These are phyloP conservation scores for Drosophila seguyi DNA, from an alignment of 1,140 invertebrate genomes.

Conservation along the genomic window DNA sequence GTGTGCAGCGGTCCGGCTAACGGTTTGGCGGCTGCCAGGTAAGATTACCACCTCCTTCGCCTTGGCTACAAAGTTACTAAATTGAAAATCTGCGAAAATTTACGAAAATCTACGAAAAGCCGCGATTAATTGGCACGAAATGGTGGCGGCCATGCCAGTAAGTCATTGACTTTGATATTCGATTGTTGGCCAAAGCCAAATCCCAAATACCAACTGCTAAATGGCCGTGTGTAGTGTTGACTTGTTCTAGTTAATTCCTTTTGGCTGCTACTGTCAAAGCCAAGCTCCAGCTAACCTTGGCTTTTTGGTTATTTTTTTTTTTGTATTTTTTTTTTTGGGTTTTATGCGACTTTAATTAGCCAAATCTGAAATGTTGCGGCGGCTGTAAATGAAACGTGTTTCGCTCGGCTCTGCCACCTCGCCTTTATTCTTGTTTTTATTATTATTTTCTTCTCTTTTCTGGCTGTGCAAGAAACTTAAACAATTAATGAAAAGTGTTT, in stretches of 20 bases:
- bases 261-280: conserved; percentile 76
- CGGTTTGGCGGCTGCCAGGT: conserved; percentile 62
- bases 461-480: conserved; percentile 37
- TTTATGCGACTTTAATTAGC: conserved; percentile 79
- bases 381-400: conserved; percentile 75
- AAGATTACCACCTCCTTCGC: conserved; percentile 46
- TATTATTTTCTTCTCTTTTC: conserved; percentile 43
- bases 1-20: conserved; percentile 52
- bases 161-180: conserved; percentile 83
- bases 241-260: conserved; percentile 71
- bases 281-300: conserved; percentile 67
- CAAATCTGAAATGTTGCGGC: conserved; percentile 69
- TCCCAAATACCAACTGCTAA: conserved; percentile 37
- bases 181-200: conserved; percentile 79
- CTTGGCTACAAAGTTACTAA: background rate
- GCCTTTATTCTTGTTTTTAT: conserved; percentile 38
- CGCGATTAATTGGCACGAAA: conserved; percentile 73
- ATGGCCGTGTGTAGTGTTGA: conserved; percentile 27
- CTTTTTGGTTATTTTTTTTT: conserved; percentile 39
- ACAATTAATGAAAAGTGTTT: conserved; percentile 80
- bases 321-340: conserved; percentile 34
- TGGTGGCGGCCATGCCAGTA: conserved; percentile 63
- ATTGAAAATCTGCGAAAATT: conserved; percentile 44
- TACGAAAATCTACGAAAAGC: conserved; percentile 48
- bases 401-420: conserved; percentile 36